These are phyloP conservation scores for Drosophila affinis DNA, from an alignment of 2,888 invertebrate genomes.

Conservation along the genomic window DNA sequence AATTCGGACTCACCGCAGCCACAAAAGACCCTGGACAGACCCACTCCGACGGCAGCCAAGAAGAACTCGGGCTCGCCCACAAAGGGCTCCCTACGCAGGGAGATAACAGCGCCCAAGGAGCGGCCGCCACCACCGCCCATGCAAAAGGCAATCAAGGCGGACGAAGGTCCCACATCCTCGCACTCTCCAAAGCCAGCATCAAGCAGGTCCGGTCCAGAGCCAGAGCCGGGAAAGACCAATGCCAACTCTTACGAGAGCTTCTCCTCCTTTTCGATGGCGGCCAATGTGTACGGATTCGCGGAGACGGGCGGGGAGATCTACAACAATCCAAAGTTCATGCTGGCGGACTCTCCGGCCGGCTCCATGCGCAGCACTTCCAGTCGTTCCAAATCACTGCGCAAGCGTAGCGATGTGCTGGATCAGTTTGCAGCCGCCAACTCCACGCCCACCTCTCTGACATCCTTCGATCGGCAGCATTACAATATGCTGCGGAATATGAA, in stretches of 20 bases:
- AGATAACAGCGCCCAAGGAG: conserved; percentile 79
- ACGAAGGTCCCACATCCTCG: conserved; percentile 7
- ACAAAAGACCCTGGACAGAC: conserved; percentile 23
- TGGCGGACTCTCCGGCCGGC: conserved; percentile 81
- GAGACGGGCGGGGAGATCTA: conserved; percentile 82
- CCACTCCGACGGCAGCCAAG: conserved; percentile 15
- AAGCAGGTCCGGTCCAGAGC: conserved; percentile 37
- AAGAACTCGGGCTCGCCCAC: conserved; percentile 50
- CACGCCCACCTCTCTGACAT: conserved; percentile 77
- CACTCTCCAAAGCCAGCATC: background rate
- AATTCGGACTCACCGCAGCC: conserved; percentile 64
- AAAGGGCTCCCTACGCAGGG: conserved; percentile 59
- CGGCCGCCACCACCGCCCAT: conserved; percentile 81
- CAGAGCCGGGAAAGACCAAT: conserved; percentile 42
- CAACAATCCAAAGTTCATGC: conserved; percentile 83
- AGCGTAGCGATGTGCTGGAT: conserved; percentile 80
- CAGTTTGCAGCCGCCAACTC: conserved; percentile 82
- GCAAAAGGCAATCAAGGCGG: conserved; percentile 5
- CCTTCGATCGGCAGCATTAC: conserved; percentile 81
- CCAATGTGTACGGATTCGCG: conserved; percentile 79
- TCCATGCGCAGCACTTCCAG: conserved; percentile 79
- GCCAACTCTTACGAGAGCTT: conserved; percentile 62
- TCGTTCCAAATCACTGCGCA: conserved; percentile 74
- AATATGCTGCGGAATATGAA: conserved; percentile 82
- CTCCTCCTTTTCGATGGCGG: conserved; percentile 67